Evolutionary conservation across 2,113 vertebrate genomes (phyloP), one percentile per base, ranked within the genome.

Genomic region (Campylomormyrus numenius): DNA sequence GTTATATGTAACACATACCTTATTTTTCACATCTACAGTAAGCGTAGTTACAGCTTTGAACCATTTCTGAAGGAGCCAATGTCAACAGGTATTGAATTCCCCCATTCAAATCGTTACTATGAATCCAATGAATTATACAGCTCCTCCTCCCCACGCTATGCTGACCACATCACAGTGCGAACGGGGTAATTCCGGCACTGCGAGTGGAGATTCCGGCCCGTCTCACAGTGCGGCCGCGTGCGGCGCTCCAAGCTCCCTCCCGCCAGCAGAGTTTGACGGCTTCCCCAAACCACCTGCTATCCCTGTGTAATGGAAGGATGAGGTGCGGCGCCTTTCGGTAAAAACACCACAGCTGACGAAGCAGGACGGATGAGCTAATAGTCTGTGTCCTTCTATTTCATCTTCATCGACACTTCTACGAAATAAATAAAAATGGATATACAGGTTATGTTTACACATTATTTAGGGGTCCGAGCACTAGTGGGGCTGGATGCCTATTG

Each of bases 121-220:
- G 88, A 80, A 89, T 80, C 27, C 88, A 52, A 77, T 89, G 49
- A 80, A 89, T 89, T 89, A 89, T 89, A 80, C 66, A 89, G 27
- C 17, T 19, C 35, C 46, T 39, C n/a, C 27, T 42, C 74, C 88
- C 17, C 27, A 31, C 4, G 1, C 7, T 19, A 46, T 53, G 24
- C n/a, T 56, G 56, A 88, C 21, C 11, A 24, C 5, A 27, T 66
- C 39, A 21, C 17, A 6, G 4, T n/a, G 48, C 11, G 1, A 86
- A 13, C n/a, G 5, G 2, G 85, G 19, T 49, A 27, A 86, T n/a
- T 27, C 39, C 5, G 1, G 17, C 74, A 6, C 1, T 11, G 6
- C 5, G 0, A 42, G 58, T n/a, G 9, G 58, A 62, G 56, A n/a
- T 62, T 8, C 21, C 21, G 2, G 24, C 58, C 58, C 2, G 24